These are phyloP conservation scores for Podarcis siculus DNA, from an alignment of 2,797 vertebrate genomes.

Conservation along the genomic window DNA sequence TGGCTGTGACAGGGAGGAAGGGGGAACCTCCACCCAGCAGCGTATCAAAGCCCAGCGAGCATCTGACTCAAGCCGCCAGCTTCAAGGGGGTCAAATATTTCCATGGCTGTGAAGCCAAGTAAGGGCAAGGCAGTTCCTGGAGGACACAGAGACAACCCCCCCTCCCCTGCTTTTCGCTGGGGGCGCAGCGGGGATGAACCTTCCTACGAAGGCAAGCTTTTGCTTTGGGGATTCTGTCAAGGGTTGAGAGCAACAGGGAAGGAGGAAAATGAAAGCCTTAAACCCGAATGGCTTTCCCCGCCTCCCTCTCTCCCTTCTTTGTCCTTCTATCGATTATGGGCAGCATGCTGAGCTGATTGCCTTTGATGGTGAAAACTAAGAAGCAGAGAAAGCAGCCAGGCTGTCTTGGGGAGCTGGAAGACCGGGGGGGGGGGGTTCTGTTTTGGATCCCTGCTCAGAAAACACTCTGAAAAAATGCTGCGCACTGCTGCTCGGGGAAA, in stretches of 20 bases:
- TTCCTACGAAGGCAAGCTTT: neutral
- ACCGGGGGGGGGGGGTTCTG: too few relatives aligned
- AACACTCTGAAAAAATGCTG: neutral
- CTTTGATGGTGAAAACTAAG: neutral
- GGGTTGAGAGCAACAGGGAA: neutral
- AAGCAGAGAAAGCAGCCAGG: too few relatives aligned
- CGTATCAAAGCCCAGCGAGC: neutral
- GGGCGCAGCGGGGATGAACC: neutral
- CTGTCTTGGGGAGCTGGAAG: neutral
- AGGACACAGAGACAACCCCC: neutral
- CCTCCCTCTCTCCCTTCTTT: neutral
- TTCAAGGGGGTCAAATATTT: neutral
- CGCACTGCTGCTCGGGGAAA: neutral
- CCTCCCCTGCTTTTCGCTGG: rapidly evolving
- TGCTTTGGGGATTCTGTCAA: neutral
- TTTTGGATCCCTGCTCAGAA: neutral
- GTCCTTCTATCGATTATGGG: neutral
- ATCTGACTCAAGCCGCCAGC: too few relatives aligned
- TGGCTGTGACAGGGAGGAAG: neutral
- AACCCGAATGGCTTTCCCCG: neutral
- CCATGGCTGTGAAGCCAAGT: neutral
- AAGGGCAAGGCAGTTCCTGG: neutral
- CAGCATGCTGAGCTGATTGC: neutral
- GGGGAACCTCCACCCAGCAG: too few relatives aligned
- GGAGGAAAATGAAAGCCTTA: neutral